These are phyloP conservation scores for Pseudococcus longispinus DNA, from an alignment of 2,888 invertebrate species.

Conservation along the genomic window DNA sequence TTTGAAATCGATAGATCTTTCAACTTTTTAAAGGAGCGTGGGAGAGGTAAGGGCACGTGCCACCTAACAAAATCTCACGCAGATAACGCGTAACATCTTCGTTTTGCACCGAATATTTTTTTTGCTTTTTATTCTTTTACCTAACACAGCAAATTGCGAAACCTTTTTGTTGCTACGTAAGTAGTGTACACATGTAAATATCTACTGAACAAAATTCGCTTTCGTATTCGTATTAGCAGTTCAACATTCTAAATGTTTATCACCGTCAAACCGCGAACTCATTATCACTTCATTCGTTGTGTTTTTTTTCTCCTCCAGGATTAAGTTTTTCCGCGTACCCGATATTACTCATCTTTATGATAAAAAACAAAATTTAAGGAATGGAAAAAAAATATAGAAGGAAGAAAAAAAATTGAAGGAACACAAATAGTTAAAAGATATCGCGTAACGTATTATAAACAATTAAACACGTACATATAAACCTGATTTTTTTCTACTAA, in stretches of 20 bases:
- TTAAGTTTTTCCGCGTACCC: neutral
- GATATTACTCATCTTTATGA: neutral
- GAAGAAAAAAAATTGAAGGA: neutral
- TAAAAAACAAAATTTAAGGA: neutral
- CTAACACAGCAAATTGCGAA: neutral
- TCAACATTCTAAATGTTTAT: neutral
- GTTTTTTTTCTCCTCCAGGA: neutral
- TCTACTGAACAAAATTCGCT: neutral
- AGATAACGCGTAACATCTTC: neutral
- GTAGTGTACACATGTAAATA: neutral
- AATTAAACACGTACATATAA: neutral
- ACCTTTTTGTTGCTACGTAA: neutral
- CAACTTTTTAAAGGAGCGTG: neutral
- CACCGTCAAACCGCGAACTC: neutral
- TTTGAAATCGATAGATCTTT: neutral
- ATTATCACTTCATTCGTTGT: neutral
- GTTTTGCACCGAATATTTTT: neutral
- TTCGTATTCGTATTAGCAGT: neutral
- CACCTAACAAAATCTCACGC: conserved; percentile 1
- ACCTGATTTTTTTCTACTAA: conserved; percentile 11
- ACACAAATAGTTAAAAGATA: conserved; percentile 9
- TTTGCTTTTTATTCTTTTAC: neutral
- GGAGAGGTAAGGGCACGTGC: neutral
- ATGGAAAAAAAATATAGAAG: neutral
- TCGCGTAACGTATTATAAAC: neutral